Evolutionary conservation across 1,140 invertebrate genomes (phyloP).

Genomic region (Aphaenogaster ashmeadi): DNA sequence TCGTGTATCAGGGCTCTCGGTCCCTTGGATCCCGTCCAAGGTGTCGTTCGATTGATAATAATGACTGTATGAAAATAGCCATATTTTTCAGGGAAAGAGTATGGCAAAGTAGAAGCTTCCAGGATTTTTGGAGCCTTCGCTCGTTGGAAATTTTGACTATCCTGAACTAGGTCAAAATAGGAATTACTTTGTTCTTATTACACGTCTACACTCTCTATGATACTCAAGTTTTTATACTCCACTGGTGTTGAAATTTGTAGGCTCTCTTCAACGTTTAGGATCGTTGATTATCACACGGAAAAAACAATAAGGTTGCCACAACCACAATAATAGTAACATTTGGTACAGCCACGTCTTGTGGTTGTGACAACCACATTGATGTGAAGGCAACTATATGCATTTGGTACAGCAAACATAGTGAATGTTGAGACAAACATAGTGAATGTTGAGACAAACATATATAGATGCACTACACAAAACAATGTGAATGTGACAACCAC

Average conservation of each 20-base stretch:
- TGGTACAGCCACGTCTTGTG: too few species aligned
- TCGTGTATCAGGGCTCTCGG: constrained; percentile 39
- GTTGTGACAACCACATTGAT: too few species aligned
- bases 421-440: too few species aligned
- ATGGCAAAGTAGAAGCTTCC: not conserved
- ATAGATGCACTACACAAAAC: too few species aligned
- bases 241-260: not conserved
- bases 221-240: not conserved
- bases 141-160: not conserved
- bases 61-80: constrained; percentile 11
- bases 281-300: not conserved
- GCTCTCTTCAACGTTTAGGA: not conserved
- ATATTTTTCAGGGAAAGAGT: not conserved
- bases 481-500: too few species aligned
- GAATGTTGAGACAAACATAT: too few species aligned
- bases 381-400: too few species aligned
- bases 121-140: constrained; percentile 1
- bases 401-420: too few species aligned
- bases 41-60: constrained; percentile 38
- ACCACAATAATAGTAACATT: too few species aligned
- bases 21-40: constrained; percentile 40
- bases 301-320: too few species aligned
- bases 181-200: not conserved
- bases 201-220: not conserved
- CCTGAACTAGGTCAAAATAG: not conserved